A percentile compares a stretch with the other conserved stretches of the same genome.
These are phyloP conservation scores for Onychostoma macrolepis DNA, from an alignment of 2,113 vertebrate genomes.

Conservation along the genomic window DNA sequence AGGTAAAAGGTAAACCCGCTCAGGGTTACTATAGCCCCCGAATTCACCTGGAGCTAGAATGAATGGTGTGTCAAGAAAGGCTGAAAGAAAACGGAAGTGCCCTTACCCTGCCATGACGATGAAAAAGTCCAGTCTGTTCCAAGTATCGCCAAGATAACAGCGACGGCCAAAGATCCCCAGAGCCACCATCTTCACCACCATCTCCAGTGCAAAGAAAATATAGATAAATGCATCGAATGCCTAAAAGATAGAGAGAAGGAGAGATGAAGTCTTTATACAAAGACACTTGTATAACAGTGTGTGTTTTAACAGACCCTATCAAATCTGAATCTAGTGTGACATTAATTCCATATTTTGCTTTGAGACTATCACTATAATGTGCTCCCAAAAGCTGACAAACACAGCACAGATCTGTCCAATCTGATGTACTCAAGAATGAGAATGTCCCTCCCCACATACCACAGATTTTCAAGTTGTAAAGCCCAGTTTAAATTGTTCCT, in stretches of 20 bases:
- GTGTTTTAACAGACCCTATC: background rate
- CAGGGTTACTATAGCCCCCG: background rate
- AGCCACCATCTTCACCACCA: slow-evolving; percentile 98
- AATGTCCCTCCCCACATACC: background rate
- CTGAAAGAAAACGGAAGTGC: background rate
- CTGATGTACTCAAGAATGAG: background rate
- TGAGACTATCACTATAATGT: background rate
- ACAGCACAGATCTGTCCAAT: background rate
- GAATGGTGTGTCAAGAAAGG: background rate
- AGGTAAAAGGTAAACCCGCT: background rate
- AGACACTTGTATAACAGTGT: background rate
- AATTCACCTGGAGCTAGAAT: background rate
- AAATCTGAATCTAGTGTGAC: background rate
- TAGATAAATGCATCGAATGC: slow-evolving; percentile 98
- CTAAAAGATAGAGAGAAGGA: slow-evolving; percentile 65
- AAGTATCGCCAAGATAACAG: slow-evolving; percentile 97
- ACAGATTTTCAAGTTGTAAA: background rate
- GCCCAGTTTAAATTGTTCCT: background rate
- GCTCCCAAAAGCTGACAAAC: background rate
- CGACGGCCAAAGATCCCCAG: slow-evolving; percentile 94
- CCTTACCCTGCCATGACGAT: slow-evolving; percentile 96
- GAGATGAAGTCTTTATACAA: background rate
- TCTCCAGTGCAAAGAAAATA: slow-evolving; percentile 97
- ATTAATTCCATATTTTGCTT: background rate
- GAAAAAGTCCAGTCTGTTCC: slow-evolving; percentile 99